Conservation (phyloP, 2,797 vertebrate genomes). For the Nyctalus aviator region DNA sequence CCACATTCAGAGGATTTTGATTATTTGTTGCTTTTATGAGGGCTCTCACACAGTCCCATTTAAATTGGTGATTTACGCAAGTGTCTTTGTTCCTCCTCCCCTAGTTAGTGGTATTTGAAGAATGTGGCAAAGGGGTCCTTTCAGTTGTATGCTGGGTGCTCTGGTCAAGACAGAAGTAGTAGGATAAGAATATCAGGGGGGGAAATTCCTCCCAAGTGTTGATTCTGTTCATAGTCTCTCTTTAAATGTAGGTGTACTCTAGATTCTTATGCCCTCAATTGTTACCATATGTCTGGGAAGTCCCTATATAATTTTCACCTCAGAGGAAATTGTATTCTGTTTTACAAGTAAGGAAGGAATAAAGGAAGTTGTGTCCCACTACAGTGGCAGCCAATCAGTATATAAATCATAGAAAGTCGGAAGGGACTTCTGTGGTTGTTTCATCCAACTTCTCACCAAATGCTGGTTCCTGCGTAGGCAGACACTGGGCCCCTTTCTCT, state of each 20-base stretch:
- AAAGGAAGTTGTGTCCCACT: neutral
- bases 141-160: neutral
- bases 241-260: neutral
- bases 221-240: neutral
- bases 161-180: neutral
- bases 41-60: neutral
- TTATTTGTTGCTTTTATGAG: neutral
- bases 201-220: neutral
- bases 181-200: neutral
- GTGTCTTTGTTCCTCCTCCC: neutral
- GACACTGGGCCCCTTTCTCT: neutral
- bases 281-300: neutral
- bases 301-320: neutral
- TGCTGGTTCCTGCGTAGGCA: neutral
- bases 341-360: neutral
- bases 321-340: neutral
- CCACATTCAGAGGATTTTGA: neutral
- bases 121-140: neutral
- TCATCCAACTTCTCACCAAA: neutral
- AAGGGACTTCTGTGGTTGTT: neutral
- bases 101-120: neutral
- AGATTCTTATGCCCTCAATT: neutral
- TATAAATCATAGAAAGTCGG: neutral
- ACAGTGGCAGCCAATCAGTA: neutral
- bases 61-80: slow-evolving; percentile 6